Base-by-base conservation (phyloP, 2,888 invertebrate species). In the Buathra laborator region DNA sequence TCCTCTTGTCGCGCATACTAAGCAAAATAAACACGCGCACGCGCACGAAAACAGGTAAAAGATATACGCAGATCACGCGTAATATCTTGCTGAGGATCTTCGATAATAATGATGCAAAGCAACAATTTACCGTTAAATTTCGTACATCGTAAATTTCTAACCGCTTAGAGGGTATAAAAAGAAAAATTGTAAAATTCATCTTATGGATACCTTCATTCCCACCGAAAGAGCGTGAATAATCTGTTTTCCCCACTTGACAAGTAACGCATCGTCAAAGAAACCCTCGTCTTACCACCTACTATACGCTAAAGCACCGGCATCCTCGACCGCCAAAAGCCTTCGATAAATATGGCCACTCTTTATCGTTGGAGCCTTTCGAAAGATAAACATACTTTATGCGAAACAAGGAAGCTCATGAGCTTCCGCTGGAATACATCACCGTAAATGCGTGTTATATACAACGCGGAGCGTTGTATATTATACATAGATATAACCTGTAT, bases 321-420 rank as follows among this genome's bases (percentile, higher is more conserved):
- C 16, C 44, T 66, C 62, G 29, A 24, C 37, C 37, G 51, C 16
- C 29, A 24, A 56, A 56, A 66, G 64, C 76, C 64, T 3, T 62
- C 64, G 66, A 76, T 76, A 70, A 64, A 71, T 81, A 76, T 66
- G 44, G 70, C 64, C 44, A 56, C 32, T 51, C 76, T 44, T 70
- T 64, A 77, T 77, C 64, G 53, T 14, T 29, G 37, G 37, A 43
- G 46, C 37, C 71, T 79, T 79, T 79, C 66, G 51, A 62, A 29
- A 56, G 76, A 82, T 82, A 76, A 76, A 62, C 19, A 71, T 76
- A 76, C 51, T 70, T 70, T 64, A 76, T 70, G 71, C 53, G 76
- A 76, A 76, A 71, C 53, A 75, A 81, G 59, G 68, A 59, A 81
- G 53, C 81, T 68, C 75, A 62, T 71, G 53, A 81, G 76, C 76